Evolutionary conservation across 2,113 vertebrate genomes (phyloP).

Genomic region (Oxyura jamaicensis): DNA sequence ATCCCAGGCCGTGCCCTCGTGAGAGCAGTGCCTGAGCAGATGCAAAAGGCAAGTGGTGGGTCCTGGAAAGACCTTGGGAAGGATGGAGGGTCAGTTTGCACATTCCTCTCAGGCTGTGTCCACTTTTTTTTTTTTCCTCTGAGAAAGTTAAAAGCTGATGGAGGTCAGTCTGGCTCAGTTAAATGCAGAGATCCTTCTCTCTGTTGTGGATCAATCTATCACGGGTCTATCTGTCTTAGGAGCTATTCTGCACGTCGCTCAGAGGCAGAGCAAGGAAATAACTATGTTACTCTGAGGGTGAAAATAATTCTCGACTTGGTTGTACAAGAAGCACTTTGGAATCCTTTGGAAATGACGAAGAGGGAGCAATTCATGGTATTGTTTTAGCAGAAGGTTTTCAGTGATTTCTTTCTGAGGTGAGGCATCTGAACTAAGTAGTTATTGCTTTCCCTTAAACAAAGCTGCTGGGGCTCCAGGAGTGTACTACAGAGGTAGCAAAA

Average conservation of each 20-base stretch:
- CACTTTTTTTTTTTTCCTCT: rapidly evolving
- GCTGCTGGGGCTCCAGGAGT: background rate
- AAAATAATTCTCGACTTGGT: background rate
- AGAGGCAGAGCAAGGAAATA: background rate
- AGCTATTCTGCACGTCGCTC: rapidly evolving
- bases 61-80: background rate
- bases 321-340: background rate
- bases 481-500: background rate
- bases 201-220: background rate
- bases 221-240: background rate
- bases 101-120: background rate
- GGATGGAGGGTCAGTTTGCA: rapidly evolving
- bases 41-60: background rate
- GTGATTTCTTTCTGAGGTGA: background rate
- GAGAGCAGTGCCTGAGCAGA: background rate
- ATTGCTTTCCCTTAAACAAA: background rate
- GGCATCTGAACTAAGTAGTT: too few species aligned
- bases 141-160: background rate
- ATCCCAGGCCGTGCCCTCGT: background rate
- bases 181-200: background rate
- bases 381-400: background rate
- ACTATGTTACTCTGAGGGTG: background rate
- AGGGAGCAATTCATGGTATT: rapidly evolving
- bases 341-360: background rate
- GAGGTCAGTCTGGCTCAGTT: background rate